Conservation (phyloP, 2,797 vertebrate species). For the Scleropages formosus region DNA sequence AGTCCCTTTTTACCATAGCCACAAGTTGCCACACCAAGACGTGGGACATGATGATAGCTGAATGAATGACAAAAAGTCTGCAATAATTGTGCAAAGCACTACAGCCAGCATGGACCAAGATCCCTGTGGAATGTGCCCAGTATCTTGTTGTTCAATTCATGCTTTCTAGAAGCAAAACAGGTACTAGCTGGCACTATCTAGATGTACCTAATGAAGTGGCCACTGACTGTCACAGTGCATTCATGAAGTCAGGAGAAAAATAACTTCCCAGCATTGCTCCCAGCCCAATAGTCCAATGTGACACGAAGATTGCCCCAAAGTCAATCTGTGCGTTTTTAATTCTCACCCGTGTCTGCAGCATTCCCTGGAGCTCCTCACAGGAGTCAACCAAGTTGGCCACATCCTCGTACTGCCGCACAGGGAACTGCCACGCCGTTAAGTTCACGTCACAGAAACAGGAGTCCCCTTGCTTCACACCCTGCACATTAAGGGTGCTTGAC, state of each 20-base stretch:
- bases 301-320: neutral
- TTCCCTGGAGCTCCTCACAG: slow-evolving; percentile 35
- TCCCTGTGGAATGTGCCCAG: too few relatives aligned
- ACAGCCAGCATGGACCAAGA: too few relatives aligned
- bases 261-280: neutral
- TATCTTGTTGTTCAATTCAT: too few relatives aligned
- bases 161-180: too few relatives aligned
- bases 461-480: slow-evolving; percentile 25
- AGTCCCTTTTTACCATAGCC: too few relatives aligned
- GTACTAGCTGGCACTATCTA: too few relatives aligned
- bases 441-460: slow-evolving; percentile 50
- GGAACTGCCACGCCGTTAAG: slow-evolving; percentile 50
- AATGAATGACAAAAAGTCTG: too few relatives aligned
- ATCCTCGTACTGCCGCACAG: slow-evolving; percentile 39
- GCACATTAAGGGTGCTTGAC: slow-evolving; percentile 26
- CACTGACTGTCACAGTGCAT: too few relatives aligned
- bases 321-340: neutral
- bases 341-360: slow-evolving; percentile 48
- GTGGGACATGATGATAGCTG: too few relatives aligned
- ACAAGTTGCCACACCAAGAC: too few relatives aligned
- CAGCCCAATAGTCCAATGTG: neutral
- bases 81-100: too few relatives aligned
- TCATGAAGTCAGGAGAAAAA: neutral
- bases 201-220: too few relatives aligned
- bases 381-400: slow-evolving; percentile 41